phyloP scores from a whole-genome alignment of 2,797 vertebrate genomes.

The Thaleichthys pacificus region DNA sequence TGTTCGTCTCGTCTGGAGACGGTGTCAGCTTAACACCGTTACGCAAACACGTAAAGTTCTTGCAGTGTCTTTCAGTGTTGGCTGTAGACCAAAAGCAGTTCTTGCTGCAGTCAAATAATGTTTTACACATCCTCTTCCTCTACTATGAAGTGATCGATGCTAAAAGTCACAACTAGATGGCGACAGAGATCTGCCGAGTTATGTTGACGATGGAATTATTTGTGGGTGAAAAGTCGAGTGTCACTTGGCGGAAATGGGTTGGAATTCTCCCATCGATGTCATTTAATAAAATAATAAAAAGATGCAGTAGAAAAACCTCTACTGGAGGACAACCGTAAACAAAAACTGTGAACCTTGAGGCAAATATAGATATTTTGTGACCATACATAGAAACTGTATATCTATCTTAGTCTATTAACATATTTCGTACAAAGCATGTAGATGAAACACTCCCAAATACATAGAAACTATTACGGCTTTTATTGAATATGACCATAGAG shows the following conservation, averaged over 20 bases:
- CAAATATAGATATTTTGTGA: too few relatives aligned
- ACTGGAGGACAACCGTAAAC: too few relatives aligned
- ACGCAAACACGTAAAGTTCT: too few relatives aligned
- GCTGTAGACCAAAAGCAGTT: not conserved
- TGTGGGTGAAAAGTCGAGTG: conserved; percentile 1
- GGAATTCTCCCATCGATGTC: not conserved
- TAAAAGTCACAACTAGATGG: not conserved
- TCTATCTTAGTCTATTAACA: too few relatives aligned
- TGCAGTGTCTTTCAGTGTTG: not conserved
- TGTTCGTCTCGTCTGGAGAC: too few relatives aligned
- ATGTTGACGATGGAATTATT: not conserved
- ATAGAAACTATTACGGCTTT: too few relatives aligned
- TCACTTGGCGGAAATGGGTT: not conserved
- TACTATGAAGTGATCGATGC: not conserved
- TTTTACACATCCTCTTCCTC: not conserved
- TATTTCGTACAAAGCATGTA: too few relatives aligned
- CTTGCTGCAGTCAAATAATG: conserved; percentile 8
- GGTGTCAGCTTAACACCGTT: too few relatives aligned
- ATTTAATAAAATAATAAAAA: not conserved
- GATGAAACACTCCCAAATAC: too few relatives aligned
- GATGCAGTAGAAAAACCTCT: not conserved
- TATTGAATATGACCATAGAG: too few relatives aligned
- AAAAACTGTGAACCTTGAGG: too few relatives aligned
- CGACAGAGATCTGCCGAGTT: not conserved
- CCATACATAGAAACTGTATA: too few relatives aligned